Evolutionary conservation across 2,797 vertebrate genomes (phyloP), one percentile per base, ranked within the genome.

Genomic region (Stomatorhinus walkeri): DNA sequence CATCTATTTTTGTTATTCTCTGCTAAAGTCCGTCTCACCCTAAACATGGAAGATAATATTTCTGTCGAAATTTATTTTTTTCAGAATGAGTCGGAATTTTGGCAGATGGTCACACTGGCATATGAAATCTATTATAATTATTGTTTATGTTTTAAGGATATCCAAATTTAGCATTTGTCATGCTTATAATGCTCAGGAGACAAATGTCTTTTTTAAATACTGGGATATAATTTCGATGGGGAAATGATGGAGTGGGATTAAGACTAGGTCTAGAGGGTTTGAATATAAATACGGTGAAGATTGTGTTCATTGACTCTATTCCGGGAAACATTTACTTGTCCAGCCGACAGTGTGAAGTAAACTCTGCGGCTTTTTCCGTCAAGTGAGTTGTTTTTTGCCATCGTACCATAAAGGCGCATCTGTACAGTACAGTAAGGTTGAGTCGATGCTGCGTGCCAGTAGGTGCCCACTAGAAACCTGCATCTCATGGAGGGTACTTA

Each of bases 21-120:
- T 88, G n/a, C 87, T 61, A 46, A 81, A 76, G 59, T 88, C 87
- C 64, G 43, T 90, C 56, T 59, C 85, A 87, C 46, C 85, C 84
- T 64, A 90, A 90, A 88, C 52, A 85, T 90, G 89, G 89, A 89
- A 89, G 88, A 88, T 88, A 88, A 46, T n/a, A 85, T 88, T 61
- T 85, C 81, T 89, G 61, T 12, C 7, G 86, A 87, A 64, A 61
- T 64, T 64, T 68, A 22, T 87, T 64, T 87, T 59, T 87, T 61
- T 89, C n/a, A 85, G 89, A 84, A 90, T 88, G 87, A 88, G 88
- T 88, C 86, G 22, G 84, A 54, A 76, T 54, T 89, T 85, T 84
- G 81, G 68, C 87, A 90, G 89, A 88, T 85, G 56, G 83, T 68
- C 46, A 64, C 54, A 89, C 28, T 64, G 59, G 88, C 81, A 85